A percentile compares a stretch with the other conserved stretches of the same genome.
Evolutionary conservation across 2,797 vertebrate species (phyloP).

Genomic region (Pseudotriccus pelzelni): DNA sequence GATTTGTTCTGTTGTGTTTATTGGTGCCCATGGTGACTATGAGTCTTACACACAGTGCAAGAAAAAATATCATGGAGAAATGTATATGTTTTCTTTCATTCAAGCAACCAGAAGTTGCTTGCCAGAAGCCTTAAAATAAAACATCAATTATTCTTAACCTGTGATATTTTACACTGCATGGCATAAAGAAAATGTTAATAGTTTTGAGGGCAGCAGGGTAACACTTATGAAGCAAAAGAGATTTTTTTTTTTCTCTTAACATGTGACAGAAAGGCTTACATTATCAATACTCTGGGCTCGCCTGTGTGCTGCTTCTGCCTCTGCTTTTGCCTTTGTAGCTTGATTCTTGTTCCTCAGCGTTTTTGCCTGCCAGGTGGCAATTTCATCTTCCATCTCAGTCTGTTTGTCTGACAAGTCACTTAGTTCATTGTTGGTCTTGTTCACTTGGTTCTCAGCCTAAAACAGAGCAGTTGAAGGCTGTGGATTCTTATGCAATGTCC

Average conservation of each 20-base stretch:
- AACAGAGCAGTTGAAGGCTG: slow-evolving; percentile 18
- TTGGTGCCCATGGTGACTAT: slow-evolving; percentile 7
- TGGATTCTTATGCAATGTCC: neutral
- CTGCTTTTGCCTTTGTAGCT: slow-evolving; percentile 57
- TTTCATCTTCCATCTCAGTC: slow-evolving; percentile 61
- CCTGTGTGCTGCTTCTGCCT: slow-evolving; percentile 66
- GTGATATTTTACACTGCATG: neutral
- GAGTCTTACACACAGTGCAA: neutral
- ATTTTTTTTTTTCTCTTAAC: neutral
- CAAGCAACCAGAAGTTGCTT: neutral
- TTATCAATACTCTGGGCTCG: slow-evolving; percentile 48
- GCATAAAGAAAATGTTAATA: neutral
- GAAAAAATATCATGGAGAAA: neutral
- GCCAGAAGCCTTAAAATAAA: slow-evolving; percentile 1
- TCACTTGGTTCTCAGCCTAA: slow-evolving; percentile 76
- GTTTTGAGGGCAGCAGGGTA: neutral
- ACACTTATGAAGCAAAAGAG: neutral
- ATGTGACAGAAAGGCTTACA: slow-evolving; percentile 28
- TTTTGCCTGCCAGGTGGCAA: slow-evolving; percentile 74
- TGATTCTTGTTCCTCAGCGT: slow-evolving; percentile 72
- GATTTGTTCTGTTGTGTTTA: slow-evolving; percentile 45
- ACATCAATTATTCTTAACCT: neutral
- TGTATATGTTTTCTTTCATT: slow-evolving; percentile 27
- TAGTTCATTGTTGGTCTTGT: slow-evolving; percentile 49
- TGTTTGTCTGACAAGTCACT: slow-evolving; percentile 59